These are phyloP conservation scores for Vulpes lagopus DNA, from an alignment of 2,113 vertebrate genomes.

Conservation along the genomic window DNA sequence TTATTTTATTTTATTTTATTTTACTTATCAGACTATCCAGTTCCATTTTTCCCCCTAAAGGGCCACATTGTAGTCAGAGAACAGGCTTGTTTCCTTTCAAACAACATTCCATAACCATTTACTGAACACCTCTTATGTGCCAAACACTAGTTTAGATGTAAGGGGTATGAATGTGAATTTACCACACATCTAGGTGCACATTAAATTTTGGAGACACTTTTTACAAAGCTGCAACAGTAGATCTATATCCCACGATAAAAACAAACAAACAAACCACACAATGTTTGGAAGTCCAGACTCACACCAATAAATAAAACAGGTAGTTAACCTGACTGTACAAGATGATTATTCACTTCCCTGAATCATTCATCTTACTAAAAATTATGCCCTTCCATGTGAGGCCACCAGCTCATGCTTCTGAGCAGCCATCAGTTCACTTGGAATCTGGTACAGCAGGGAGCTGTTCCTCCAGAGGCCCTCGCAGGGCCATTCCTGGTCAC, in stretches of 20 bases:
- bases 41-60: background rate
- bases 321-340: background rate
- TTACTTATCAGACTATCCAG: background rate
- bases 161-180: background rate
- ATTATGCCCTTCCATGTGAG: background rate
- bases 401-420: background rate
- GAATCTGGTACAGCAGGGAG: background rate
- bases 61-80: background rate
- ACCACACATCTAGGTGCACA: background rate
- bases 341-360: background rate
- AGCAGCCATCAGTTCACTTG: background rate
- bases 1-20: too few species aligned
- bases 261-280: background rate
- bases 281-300: background rate
- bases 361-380: background rate
- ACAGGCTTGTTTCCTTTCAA: slow-evolving; percentile 26
- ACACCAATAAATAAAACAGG: background rate
- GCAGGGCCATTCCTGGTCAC: background rate
- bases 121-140: background rate
- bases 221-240: background rate
- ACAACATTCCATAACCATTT: background rate
- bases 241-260: background rate
- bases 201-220: background rate
- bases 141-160: background rate
- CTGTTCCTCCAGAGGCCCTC: too few species aligned